Evolutionary conservation across 2,797 vertebrate species (phyloP), one percentile per base, ranked within the genome.

Genomic region (Prunella strophiata): DNA sequence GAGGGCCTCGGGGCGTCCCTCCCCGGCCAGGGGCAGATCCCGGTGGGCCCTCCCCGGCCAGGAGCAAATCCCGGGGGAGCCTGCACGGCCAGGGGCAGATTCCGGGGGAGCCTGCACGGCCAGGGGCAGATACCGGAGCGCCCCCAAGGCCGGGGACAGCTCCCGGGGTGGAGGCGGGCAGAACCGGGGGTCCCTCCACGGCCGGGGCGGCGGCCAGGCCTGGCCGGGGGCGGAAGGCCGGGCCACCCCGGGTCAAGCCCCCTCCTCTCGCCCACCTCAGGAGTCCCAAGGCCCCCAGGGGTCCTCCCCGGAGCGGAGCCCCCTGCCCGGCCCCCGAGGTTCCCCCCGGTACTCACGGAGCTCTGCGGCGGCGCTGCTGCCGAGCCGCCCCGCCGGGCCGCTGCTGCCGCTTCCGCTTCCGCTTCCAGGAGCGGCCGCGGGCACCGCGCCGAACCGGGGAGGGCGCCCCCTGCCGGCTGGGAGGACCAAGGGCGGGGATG

Each of bases 401-500:
- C 95, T 88, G 32, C 77, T 54, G 30, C 86, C 48, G 30, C 85
- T 88, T 72, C 93, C 92, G 89, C 76, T 91, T 94, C 92, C 93
- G 85, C 58, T 94, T 50, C 55, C 84, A 22, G 42, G 72, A 30
- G 58, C 16, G 58, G 78, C 57, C 51, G 3, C 52, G 5, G 47
- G 8, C 63, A 13, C 26, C 7, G 63, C 20, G 16, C 61, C 15
- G 6, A 1, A 2, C 3, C 3, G 26, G 12, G 1, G 29, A 58
- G 7, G 20, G 72, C 72, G 38, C 45, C 47, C 6, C 72, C 86
- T 88, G 58, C 22, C 63, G 42, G 50, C 11, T 5, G 1, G 83
- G 89, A 83, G 51, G 83, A 79, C 25, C 48, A 0, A 0, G 0
- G 1, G 12, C 2, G 9, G 7, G 7, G 11, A 4, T 6, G 67